These are phyloP conservation scores for Elegia similella DNA, from an alignment of 2,888 invertebrate genomes.

Conservation along the genomic window DNA sequence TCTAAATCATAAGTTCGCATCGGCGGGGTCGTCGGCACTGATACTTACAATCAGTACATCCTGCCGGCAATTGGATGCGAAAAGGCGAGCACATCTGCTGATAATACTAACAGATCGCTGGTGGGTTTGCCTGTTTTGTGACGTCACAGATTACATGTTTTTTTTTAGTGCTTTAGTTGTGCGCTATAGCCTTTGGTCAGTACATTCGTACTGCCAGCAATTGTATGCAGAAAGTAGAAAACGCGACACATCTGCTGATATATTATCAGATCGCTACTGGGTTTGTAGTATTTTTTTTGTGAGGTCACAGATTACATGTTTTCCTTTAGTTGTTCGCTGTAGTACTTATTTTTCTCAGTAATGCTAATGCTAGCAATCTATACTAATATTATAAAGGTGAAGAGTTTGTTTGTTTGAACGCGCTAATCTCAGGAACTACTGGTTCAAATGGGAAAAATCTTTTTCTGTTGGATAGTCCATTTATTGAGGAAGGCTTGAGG, in stretches of 20 bases:
- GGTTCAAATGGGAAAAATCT: no score
- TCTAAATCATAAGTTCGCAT: neutral
- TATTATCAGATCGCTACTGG: neutral
- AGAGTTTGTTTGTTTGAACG: no score
- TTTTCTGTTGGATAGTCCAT: no score
- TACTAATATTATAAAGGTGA: no score
- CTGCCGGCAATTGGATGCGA: slow-evolving; percentile 48
- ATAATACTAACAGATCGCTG: neutral
- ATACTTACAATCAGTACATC: slow-evolving; percentile 55
- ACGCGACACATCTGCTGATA: slow-evolving; percentile 12
- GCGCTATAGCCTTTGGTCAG: slow-evolving; percentile 41
- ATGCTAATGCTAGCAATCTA: no score
- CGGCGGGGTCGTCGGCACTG: slow-evolving; percentile 53
- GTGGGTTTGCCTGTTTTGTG: neutral
- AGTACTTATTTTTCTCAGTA: no score
- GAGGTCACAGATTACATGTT: neutral
- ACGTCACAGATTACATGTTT: no score
- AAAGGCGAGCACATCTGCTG: slow-evolving; percentile 24
- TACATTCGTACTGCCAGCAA: slow-evolving; percentile 57
- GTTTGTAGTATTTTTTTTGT: neutral
- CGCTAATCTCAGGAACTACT: no score
- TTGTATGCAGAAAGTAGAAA: no score
- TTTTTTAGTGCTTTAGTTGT: no score
- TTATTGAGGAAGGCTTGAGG: no score
- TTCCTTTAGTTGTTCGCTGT: neutral